phyloP scores from a whole-genome alignment of 2,797 vertebrate genomes.

The Pseudomugil tenellus region DNA sequence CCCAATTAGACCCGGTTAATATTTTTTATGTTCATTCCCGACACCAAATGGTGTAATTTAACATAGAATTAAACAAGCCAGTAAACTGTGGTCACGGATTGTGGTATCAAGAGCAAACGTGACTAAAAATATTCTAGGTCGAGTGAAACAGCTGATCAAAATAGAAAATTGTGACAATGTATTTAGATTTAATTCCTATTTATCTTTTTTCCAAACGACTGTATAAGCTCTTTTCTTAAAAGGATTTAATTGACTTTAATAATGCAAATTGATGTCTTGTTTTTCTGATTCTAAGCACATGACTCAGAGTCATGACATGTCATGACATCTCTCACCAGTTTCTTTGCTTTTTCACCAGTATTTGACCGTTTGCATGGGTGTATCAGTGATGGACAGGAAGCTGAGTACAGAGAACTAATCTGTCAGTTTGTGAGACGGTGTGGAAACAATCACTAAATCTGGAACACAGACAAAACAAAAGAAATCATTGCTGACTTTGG shows the following conservation, averaged over 20 bases:
- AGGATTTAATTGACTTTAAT: neutral
- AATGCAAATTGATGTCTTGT: neutral
- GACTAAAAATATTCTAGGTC: slow-evolving; percentile 39
- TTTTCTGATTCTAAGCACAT: slow-evolving; percentile 11
- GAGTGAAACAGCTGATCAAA: slow-evolving; percentile 38
- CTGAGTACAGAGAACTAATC: no score
- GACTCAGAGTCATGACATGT: slow-evolving; percentile 3
- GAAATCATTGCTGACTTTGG: no score
- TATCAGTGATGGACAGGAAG: no score
- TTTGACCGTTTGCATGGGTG: neutral
- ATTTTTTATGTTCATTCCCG: slow-evolving; percentile 55
- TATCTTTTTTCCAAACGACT: neutral
- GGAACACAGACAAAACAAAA: no score
- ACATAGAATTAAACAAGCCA: slow-evolving; percentile 31
- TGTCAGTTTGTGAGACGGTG: no score
- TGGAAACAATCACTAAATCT: no score
- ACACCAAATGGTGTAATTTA: slow-evolving; percentile 53
- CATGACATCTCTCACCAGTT: neutral
- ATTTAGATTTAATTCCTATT: slow-evolving; percentile 9
- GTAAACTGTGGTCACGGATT: slow-evolving; percentile 55
- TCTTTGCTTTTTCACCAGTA: neutral
- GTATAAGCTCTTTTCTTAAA: neutral
- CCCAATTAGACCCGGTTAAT: slow-evolving; percentile 53
- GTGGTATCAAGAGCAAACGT: slow-evolving; percentile 19
- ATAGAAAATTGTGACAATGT: slow-evolving; percentile 23